Evolutionary conservation across 2,888 invertebrate genomes (phyloP), one percentile per base, ranked within the genome.

Genomic region (Drosophila pseudotakahashii): DNA sequence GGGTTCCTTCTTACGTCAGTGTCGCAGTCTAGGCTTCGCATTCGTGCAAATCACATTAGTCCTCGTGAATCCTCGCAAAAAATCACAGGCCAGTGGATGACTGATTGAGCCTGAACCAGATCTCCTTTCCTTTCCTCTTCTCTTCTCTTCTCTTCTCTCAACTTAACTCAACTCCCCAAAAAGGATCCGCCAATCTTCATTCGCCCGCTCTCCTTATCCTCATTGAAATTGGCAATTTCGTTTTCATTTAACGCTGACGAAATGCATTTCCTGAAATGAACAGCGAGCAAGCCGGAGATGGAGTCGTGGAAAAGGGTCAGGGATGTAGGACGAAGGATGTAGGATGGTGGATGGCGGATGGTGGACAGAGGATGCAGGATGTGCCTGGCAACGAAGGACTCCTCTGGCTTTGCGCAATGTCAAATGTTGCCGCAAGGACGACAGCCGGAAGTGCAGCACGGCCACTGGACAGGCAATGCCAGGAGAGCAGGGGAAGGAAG

Each of bases 201-300:
- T 10, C 59, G 13, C 45, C 32, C 9, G 13, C 36, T 36, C 54
- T 30, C 34, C 37, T 50, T 54, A 42, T 60, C 62, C 61, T 51
- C 55, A 67, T 68, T 69, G 69, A 81, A 88, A 89, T 88, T 88
- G 87, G 73, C 89, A 88, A 89, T 89, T 88, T 88, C 79, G 72
- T 77, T 88, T 88, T 86, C 84, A 84, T 79, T 83, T 74, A 82
- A 68, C 73, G 69, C 75, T 81, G 85, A 88, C 78, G 89, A 84
- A 87, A 81, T 82, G 79, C 81, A 85, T 85, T 87, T 87, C 87
- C 87, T 73, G 83, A 63, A 83, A 86, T 75, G 67, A 73, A 77
- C 72, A 75, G 73, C 66, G 73, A 66, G 77, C 67, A 53, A 13
- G 44, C 42, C 53, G 26, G 58, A 48, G 58, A 57, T 54, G 62